Evolutionary conservation across 2,113 vertebrate species (phyloP).

Genomic region (Heterotilapia buettikoferi): DNA sequence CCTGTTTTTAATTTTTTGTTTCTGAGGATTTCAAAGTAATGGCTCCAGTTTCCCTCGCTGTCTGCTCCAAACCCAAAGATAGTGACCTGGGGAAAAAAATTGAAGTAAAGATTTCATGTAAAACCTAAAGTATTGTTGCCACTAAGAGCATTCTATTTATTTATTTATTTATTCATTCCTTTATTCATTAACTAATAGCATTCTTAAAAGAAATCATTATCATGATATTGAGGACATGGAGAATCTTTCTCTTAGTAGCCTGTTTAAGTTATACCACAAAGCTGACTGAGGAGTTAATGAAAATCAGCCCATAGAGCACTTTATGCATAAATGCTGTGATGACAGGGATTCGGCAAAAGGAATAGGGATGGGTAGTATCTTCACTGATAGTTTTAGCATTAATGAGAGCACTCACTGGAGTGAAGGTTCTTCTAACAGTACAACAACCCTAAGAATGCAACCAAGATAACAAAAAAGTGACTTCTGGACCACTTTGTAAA

Average conservation of each 20-base stretch:
- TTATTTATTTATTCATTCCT: neutral
- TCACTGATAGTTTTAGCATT: neutral
- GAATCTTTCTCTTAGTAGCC: neutral
- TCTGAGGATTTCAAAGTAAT: neutral
- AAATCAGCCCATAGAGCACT: neutral
- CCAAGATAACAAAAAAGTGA: neutral
- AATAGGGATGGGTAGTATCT: neutral
- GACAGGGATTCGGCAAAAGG: neutral
- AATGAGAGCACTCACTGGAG: neutral
- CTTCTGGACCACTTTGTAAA: neutral
- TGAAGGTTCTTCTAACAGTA: neutral
- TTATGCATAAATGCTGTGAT: neutral
- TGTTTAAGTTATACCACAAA: neutral
- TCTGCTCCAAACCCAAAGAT: neutral
- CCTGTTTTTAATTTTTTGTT: neutral
- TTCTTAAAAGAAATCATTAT: neutral
- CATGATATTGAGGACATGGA: neutral
- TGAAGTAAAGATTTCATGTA: neutral
- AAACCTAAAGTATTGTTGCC: neutral
- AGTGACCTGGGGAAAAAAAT: neutral
- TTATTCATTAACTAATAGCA: neutral
- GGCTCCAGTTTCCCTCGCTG: neutral
- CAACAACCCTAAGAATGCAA: neutral
- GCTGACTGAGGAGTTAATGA: neutral
- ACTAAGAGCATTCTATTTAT: neutral